A percentile compares a stretch with the other conserved stretches of the same genome.
Conservation (phyloP, 2,113 vertebrate genomes). For the Dendropsophus ebraccatus region DNA sequence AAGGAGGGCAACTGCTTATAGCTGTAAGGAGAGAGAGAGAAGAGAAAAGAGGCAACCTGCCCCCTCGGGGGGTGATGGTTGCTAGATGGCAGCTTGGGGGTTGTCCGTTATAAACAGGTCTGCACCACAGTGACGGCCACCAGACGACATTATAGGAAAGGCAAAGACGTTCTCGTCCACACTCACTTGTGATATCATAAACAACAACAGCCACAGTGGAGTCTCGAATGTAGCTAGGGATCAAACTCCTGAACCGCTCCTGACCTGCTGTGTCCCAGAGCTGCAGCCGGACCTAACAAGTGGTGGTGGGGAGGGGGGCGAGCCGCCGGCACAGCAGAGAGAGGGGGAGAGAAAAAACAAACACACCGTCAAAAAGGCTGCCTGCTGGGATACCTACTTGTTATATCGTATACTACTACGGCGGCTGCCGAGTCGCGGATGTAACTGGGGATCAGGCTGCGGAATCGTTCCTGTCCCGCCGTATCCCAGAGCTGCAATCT, state of each 20-base stretch:
- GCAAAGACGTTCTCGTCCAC: conserved; percentile 32
- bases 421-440: conserved; percentile 98
- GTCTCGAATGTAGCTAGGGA: conserved; percentile 94
- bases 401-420: conserved; percentile 99
- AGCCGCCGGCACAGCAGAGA: conserved; percentile 80
- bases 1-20: too few relatives aligned
- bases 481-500: conserved; percentile 99
- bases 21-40: too few relatives aligned
- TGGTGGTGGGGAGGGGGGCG: not conserved
- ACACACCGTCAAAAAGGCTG: conserved; percentile 64
- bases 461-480: conserved; percentile 97
- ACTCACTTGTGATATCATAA: conserved; percentile 96
- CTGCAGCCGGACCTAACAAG: conserved; percentile 89
- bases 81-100: not conserved
- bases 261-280: conserved; percentile 92
- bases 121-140: conserved; percentile 16
- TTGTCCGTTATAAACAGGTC: conserved; percentile 45
- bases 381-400: conserved; percentile 88
- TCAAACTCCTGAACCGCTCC: conserved; percentile 92
- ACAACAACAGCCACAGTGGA: conserved; percentile 93
- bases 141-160: conserved; percentile 30
- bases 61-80: too few relatives aligned
- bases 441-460: conserved; percentile 99
- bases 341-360: conserved; percentile 66
- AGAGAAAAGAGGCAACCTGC: too few relatives aligned